Evolutionary conservation across 2,113 vertebrate genomes (phyloP).

Genomic region (Hemibagrus wyckioides): DNA sequence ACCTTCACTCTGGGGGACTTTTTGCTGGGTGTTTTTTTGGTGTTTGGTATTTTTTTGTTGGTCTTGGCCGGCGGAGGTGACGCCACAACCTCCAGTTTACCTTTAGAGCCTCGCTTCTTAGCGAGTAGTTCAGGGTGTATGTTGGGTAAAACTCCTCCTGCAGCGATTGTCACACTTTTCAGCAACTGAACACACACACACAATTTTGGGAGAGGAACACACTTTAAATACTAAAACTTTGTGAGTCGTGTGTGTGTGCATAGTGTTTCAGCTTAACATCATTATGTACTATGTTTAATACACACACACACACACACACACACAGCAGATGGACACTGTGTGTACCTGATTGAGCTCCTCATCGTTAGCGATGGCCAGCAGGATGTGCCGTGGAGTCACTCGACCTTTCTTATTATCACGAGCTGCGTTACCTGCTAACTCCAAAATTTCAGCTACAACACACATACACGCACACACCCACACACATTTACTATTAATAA

Average conservation of each 20-base stretch:
- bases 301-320: slow-evolving; percentile 32
- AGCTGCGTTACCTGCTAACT: slow-evolving; percentile 96
- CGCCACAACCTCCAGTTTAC: slow-evolving; percentile 92
- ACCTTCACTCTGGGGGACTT: slow-evolving; percentile 90
- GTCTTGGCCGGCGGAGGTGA: slow-evolving; percentile 87
- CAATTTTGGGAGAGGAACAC: background rate
- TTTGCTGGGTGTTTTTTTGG: slow-evolving; percentile 82
- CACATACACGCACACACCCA: background rate
- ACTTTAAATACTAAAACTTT: background rate
- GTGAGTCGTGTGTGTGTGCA: background rate
- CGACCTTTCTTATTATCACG: slow-evolving; percentile 98
- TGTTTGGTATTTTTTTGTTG: slow-evolving; percentile 81
- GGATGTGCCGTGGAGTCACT: slow-evolving; percentile 94
- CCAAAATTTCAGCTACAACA: slow-evolving; percentile 91
- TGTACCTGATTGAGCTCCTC: slow-evolving; percentile 97
- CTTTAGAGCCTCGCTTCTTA: slow-evolving; percentile 93
- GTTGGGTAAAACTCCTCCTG: slow-evolving; percentile 95
- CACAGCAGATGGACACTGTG: background rate
- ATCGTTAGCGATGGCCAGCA: slow-evolving; percentile 96
- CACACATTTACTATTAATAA: background rate
- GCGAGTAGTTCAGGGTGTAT: slow-evolving; percentile 95
- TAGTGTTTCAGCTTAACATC: background rate
- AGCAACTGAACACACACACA: slow-evolving; percentile 76
- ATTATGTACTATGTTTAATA: slow-evolving; percentile 47
- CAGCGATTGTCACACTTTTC: slow-evolving; percentile 97